Conservation (phyloP, 92 coral and sea anemone species). For the Porites cylindrica region DNA sequence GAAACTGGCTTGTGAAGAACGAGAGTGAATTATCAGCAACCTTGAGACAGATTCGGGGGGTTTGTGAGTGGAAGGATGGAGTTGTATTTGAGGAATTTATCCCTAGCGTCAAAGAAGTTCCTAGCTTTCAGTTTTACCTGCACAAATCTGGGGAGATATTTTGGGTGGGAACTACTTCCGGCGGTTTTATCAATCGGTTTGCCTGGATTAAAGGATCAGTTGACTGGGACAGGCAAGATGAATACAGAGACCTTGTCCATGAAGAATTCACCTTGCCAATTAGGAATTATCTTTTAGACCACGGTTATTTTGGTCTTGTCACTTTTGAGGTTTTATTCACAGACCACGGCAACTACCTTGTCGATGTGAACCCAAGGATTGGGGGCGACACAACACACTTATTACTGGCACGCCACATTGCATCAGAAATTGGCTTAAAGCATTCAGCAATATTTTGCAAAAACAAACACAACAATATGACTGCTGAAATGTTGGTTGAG, state of each 20-base stretch:
- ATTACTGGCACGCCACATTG: slow-evolving; percentile 57
- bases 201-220: slow-evolving; percentile 36
- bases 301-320: slow-evolving; percentile 64
- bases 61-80: slow-evolving; percentile 44
- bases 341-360: slow-evolving; percentile 49
- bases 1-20: slow-evolving; percentile 41
- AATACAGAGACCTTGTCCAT: slow-evolving; percentile 19
- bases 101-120: slow-evolving; percentile 50
- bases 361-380: slow-evolving; percentile 62
- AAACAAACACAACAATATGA: slow-evolving; percentile 9
- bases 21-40: slow-evolving; percentile 36
- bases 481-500: slow-evolving; percentile 21
- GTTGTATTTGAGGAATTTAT: slow-evolving; percentile 47
- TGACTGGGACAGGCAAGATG: slow-evolving; percentile 60
- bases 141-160: slow-evolving; percentile 55
- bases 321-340: slow-evolving; percentile 49
- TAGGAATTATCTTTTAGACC: slow-evolving; percentile 35
- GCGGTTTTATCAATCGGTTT: slow-evolving; percentile 29
- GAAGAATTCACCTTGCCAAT: slow-evolving; percentile 65
- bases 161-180: slow-evolving; percentile 55
- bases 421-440: slow-evolving; percentile 25
- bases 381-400: slow-evolving; percentile 62
- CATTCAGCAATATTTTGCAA: slow-evolving; percentile 34
- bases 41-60: slow-evolving; percentile 11
- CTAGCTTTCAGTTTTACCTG: slow-evolving; percentile 51